phyloP scores from a whole-genome alignment of 2,888 invertebrate species.

The Gymnocheta viridis region DNA sequence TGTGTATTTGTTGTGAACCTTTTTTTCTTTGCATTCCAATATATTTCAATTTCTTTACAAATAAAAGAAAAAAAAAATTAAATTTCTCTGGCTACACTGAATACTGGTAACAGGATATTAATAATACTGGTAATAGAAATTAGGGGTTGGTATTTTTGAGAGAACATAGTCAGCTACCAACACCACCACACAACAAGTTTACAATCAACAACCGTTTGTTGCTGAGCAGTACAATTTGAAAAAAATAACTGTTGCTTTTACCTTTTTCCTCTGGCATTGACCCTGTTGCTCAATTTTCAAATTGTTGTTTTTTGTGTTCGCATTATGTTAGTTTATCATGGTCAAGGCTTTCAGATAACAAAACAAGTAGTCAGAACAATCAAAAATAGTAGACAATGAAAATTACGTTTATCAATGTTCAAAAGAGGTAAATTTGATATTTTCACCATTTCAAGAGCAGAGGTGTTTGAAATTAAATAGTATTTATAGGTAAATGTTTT shows the following conservation, averaged over 20 bases:
- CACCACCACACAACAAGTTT: background rate
- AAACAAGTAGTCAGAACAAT: background rate
- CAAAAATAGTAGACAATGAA: background rate
- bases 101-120: background rate
- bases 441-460: background rate
- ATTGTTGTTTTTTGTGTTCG: slow-evolving; percentile 2
- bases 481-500: background rate
- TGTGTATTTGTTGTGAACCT: too few species aligned
- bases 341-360: slow-evolving; percentile 38
- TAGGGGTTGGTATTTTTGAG: background rate
- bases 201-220: background rate
- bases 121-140: background rate
- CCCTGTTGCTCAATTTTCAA: slow-evolving; percentile 27
- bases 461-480: background rate
- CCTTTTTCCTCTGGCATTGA: slow-evolving; percentile 33
- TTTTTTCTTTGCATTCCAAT: too few species aligned
- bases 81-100: background rate
- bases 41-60: too few species aligned
- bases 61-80: too few species aligned
- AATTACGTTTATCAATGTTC: background rate
- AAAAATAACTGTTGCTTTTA: slow-evolving; percentile 47
- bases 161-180: background rate
- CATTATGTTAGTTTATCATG: slow-evolving; percentile 1
- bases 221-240: background rate
- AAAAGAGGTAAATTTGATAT: background rate